Conservation (phyloP, 1,140 invertebrate species). For the Gryllus bimaculatus region DNA sequence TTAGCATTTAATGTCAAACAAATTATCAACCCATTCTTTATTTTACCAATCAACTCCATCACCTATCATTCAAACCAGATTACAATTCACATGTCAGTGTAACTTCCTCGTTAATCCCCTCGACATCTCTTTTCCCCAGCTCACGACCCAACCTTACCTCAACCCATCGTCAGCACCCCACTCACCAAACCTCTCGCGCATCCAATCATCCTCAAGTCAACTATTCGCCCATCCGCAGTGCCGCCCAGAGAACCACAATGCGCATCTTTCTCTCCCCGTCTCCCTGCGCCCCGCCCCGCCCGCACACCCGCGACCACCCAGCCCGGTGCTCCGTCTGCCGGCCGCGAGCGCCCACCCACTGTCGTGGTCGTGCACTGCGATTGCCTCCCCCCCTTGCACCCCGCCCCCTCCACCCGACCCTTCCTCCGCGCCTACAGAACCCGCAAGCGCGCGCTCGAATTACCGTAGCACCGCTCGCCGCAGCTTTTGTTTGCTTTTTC, state of each 20-base stretch:
- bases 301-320: too few species aligned
- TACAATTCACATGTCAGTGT: background rate
- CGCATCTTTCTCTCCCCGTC: background rate
- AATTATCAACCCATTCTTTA: too few species aligned
- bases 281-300: too few species aligned
- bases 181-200: background rate
- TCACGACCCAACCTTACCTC: too few species aligned
- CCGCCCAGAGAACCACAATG: background rate
- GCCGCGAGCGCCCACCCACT: too few species aligned
- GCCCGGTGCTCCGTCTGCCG: too few species aligned
- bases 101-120: background rate
- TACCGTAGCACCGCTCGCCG: background rate
- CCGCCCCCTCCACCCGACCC: too few species aligned
- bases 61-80: background rate
- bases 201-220: background rate
- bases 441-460: background rate
- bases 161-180: background rate
- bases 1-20: too few species aligned
- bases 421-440: background rate
- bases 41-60: background rate
- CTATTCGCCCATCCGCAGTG: background rate
- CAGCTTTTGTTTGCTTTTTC: conserved; percentile 4
- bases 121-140: background rate
- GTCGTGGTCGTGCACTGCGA: background rate
- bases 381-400: background rate